These are phyloP conservation scores for Psittacula echo DNA, from an alignment of 2,797 vertebrate species.

Conservation along the genomic window DNA sequence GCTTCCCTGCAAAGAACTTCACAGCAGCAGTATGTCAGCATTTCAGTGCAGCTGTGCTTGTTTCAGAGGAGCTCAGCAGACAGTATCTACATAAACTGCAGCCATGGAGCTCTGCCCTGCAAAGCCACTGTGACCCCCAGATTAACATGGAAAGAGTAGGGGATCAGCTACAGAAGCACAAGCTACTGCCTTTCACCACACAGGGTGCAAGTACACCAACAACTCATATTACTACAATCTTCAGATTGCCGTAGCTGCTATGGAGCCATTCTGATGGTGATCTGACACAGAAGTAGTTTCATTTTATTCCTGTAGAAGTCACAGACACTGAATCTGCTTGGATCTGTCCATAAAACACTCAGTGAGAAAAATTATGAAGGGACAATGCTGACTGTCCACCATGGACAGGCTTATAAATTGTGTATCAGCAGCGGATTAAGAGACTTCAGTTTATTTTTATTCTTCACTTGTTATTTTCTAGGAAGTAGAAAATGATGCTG, in stretches of 20 bases:
- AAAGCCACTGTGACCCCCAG: neutral
- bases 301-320: neutral
- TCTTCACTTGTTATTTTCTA: neutral
- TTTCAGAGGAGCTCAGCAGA: neutral
- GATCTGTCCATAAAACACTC: neutral
- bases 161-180: neutral
- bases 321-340: neutral
- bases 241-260: neutral
- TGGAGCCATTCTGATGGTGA: neutral
- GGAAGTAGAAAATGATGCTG: neutral
- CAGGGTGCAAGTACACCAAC: neutral
- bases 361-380: neutral
- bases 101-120: neutral
- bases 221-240: neutral
- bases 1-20: neutral
- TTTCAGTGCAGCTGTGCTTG: neutral
- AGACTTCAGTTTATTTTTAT: neutral
- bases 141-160: neutral
- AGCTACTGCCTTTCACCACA: neutral
- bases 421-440: neutral
- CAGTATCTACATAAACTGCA: neutral
- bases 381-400: neutral
- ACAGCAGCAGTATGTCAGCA: neutral
- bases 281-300: neutral
- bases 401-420: neutral